Conservation (phyloP, 2,888 invertebrate species). For the Empis livida region DNA sequence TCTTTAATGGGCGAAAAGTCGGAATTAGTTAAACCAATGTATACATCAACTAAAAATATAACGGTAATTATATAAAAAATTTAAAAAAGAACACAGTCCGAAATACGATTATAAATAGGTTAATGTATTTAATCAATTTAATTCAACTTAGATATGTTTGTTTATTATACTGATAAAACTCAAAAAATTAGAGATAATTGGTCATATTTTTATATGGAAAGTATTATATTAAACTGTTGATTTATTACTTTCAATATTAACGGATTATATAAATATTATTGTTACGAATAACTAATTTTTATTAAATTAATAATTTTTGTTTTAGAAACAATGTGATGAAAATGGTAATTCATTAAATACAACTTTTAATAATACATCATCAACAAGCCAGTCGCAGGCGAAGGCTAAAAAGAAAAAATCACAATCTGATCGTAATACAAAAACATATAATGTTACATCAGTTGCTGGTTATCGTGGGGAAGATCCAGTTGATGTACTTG, state of each 20-base stretch:
- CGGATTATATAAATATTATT: no score
- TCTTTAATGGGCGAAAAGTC: slow-evolving; percentile 22
- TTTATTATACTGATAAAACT: no score
- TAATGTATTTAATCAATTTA: no score
- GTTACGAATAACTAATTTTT: no score
- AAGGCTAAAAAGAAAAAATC: slow-evolving; percentile 46
- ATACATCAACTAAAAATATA: slow-evolving; percentile 17
- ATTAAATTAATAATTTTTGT: neutral
- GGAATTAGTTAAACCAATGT: slow-evolving; percentile 15
- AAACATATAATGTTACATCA: slow-evolving; percentile 39
- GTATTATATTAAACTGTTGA: no score
- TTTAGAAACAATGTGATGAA: slow-evolving; percentile 53
- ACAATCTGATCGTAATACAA: slow-evolving; percentile 40
- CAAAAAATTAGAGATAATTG: no score
- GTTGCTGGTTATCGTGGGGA: slow-evolving; percentile 69
- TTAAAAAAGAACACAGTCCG: no score
- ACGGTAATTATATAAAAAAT: no score
- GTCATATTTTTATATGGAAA: no score
- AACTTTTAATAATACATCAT: slow-evolving; percentile 1
- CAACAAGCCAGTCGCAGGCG: slow-evolving; percentile 45
- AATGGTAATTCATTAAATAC: slow-evolving; percentile 57
- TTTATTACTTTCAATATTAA: no score
- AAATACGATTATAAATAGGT: no score
- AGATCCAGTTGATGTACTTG: slow-evolving; percentile 61
- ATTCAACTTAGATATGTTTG: no score